phyloP scores from a whole-genome alignment of 2,888 invertebrate genomes.

The Phortica magna region DNA sequence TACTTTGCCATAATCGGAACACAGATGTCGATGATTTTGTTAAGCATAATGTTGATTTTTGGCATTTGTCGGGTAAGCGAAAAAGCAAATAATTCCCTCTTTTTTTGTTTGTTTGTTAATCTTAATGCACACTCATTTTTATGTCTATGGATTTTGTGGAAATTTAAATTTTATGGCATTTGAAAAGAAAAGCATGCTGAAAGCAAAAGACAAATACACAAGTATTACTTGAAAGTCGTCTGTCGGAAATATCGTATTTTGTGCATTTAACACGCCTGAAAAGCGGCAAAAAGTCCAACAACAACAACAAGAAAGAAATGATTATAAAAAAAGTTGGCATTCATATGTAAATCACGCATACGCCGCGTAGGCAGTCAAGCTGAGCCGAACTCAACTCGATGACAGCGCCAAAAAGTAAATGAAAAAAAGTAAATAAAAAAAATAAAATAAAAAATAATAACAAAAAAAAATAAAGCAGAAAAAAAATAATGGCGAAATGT shows the following conservation, averaged over 20 bases:
- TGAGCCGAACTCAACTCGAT: constrained; percentile 22
- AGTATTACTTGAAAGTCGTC: constrained; percentile 46
- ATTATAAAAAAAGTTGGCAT: constrained; percentile 55
- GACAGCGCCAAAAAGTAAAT: constrained; percentile 41
- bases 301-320: background rate
- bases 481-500: constrained; percentile 33
- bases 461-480: background rate
- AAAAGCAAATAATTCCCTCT: background rate
- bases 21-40: constrained; percentile 87
- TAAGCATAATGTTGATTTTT: constrained; percentile 85
- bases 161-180: constrained; percentile 41
- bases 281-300: constrained; percentile 47
- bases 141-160: constrained; percentile 21
- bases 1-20: constrained; percentile 89
- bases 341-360: constrained; percentile 59
- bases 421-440: constrained; percentile 1
- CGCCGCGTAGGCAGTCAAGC: constrained; percentile 9
- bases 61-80: constrained; percentile 86
- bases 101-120: background rate
- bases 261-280: constrained; percentile 55
- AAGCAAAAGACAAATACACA: constrained; percentile 48
- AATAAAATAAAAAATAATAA: constrained; percentile 15
- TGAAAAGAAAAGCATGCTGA: constrained; percentile 9
- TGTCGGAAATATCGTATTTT: constrained; percentile 41
- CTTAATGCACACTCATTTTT: constrained; percentile 9